Conservation (phyloP, 2,113 vertebrate genomes). For the Noctilio leporinus region DNA sequence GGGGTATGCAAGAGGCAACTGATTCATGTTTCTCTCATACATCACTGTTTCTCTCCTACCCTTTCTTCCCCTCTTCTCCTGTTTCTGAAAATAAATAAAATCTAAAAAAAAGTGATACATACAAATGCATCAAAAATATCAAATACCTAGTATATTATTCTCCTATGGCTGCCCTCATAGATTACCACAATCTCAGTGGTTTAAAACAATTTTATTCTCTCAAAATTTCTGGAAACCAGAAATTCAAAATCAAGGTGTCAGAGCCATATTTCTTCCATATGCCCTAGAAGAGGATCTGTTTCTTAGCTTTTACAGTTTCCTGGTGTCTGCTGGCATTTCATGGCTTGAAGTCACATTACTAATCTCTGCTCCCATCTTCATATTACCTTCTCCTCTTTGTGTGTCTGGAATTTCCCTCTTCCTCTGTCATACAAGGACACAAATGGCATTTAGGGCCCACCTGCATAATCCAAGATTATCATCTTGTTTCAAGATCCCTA, state of each 20-base stretch:
- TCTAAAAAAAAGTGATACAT: no score
- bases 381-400: background rate
- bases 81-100: no score
- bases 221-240: background rate
- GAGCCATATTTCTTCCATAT: background rate
- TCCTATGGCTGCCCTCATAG: background rate
- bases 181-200: background rate
- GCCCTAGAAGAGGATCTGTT: background rate
- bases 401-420: background rate
- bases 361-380: background rate
- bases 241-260: background rate
- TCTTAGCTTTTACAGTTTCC: background rate
- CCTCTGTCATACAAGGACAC: background rate
- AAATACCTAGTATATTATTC: background rate
- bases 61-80: no score
- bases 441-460: background rate
- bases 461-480: background rate
- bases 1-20: no score
- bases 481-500: background rate
- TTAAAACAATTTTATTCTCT: background rate
- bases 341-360: background rate
- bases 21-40: no score
- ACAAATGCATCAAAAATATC: background rate
- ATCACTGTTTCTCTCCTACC: no score
- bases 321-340: background rate